Conservation (phyloP, 2,797 vertebrate species). For the Poecile montanus region DNA sequence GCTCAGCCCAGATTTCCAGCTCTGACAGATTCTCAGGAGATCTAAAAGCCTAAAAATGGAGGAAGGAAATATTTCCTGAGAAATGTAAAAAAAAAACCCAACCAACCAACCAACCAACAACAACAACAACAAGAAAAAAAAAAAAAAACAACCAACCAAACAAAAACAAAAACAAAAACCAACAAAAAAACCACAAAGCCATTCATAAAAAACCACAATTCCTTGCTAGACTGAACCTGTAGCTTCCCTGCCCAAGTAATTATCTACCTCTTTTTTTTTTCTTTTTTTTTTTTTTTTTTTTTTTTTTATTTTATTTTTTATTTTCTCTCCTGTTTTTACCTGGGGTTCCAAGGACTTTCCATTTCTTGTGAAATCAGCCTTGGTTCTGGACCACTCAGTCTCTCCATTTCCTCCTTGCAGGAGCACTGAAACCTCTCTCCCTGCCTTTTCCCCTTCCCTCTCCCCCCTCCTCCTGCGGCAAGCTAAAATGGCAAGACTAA, state of each 20-base stretch:
- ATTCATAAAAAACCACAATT: not conserved
- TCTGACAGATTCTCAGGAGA: not conserved
- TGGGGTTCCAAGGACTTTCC: not conserved
- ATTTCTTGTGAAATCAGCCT: not conserved
- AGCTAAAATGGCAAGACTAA: constrained; percentile 89
- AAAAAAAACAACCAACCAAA: no score
- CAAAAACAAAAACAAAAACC: no score
- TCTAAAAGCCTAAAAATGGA: not conserved
- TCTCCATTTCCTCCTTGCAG: not conserved
- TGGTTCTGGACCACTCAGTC: not conserved
- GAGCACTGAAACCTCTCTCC: not conserved
- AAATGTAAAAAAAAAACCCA: not conserved
- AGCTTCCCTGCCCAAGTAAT: not conserved
- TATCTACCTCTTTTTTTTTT: not conserved
- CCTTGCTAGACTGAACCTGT: not conserved
- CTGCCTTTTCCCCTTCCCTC: constrained; percentile 51
- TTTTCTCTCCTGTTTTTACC: not conserved
- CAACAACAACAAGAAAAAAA: no score
- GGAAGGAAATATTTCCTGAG: not conserved
- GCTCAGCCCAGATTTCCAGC: not conserved
- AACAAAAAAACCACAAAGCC: no score
- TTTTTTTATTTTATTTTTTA: no score
- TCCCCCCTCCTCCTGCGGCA: constrained; percentile 66
- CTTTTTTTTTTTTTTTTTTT: no score
- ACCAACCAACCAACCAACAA: no score